phyloP scores from a whole-genome alignment of 2,113 vertebrate species.

The Charina bottae region DNA sequence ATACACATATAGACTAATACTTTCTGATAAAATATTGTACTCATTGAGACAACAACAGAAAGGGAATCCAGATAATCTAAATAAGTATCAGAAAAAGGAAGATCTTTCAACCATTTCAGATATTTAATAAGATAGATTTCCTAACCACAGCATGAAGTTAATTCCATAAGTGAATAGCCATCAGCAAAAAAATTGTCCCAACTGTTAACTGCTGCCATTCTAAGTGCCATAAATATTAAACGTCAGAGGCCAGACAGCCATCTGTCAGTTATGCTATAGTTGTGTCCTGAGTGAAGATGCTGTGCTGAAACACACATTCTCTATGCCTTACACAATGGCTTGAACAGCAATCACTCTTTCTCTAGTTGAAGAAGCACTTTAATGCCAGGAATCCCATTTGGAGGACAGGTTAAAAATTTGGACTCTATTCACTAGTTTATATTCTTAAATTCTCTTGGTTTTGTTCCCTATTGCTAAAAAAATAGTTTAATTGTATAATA shows the following conservation, averaged over 20 bases:
- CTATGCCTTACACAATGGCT: background rate
- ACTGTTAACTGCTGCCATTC: background rate
- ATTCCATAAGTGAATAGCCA: background rate
- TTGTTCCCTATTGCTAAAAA: background rate
- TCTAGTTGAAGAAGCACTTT: background rate
- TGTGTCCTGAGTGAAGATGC: background rate
- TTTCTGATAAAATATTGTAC: background rate
- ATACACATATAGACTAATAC: background rate
- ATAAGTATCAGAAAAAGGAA: background rate
- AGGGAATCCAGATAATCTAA: background rate
- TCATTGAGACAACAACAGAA: background rate
- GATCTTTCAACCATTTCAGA: background rate
- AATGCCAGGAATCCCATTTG: background rate
- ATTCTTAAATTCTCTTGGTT: background rate
- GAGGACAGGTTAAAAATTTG: background rate
- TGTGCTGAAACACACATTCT: background rate
- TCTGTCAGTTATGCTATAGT: background rate
- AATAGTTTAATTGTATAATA: background rate
- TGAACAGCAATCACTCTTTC: background rate
- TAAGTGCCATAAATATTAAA: background rate
- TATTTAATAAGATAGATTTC: background rate
- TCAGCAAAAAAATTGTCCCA: background rate
- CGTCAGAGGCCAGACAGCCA: background rate
- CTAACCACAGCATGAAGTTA: background rate
- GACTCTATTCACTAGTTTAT: background rate